Base-by-base conservation (phyloP, 2,888 invertebrate genomes). In the Nemoura dubitans region DNA sequence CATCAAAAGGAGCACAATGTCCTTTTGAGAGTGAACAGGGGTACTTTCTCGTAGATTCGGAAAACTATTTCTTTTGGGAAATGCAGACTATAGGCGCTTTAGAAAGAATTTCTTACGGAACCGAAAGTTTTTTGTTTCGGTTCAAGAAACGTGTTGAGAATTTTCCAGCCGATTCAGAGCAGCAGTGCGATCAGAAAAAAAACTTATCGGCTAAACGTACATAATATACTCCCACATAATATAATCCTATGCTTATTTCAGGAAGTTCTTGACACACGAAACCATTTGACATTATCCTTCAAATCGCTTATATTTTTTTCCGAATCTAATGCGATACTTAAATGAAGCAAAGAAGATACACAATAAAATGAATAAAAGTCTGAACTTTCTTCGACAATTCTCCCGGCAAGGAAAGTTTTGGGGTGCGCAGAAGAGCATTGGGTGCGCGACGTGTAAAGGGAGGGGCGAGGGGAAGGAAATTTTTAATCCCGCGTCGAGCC, bases 401-500 rank as follows among this genome's bases (percentile, higher is more conserved):
- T 76, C 36, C 59, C n/a, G 28, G 76, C 59, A 82, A 86, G 77
- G 81, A 81, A 81, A 81, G 81, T 81, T 81, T 59, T 36, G 36
- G 36, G 59, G 16, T 59, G 21, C 14, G 59, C 1, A 21, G 14
- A 36, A 36, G 36, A 36, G 36, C 10, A 10, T 10, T 36, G 36
- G 36, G 5, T 59, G 21, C 29, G 28, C 21, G 85, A 76, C 76
- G 85, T 26, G 30, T 82, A 80, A 81, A 85, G 80, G 85, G 76
- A 59, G 76, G 0, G 77, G 86, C 42, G 25, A 80, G 59, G 85
- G n/a, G 76, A 76, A 25, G 30, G 78, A 81, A 87, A 85, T 87
- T 87, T 87, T 87, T 87, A 87, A 87, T 87, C 87, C 87, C 76
- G 85, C 85, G 85, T 87, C 87, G 82, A 85, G 87, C 87, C 87